Conservation (phyloP, 1,140 invertebrate species). For the Acromyrmex echinatior region DNA sequence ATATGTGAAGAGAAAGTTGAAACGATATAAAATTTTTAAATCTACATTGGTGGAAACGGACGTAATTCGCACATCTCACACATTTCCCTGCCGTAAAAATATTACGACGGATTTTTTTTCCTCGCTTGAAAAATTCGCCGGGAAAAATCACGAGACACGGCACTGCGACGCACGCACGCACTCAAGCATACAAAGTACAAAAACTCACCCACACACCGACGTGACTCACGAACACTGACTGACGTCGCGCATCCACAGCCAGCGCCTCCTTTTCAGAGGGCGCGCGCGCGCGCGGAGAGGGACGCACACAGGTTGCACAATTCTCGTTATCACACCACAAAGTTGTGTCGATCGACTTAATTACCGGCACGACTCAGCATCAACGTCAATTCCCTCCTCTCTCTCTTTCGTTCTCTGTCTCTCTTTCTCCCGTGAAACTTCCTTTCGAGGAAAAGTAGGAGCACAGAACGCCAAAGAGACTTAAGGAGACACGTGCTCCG, state of each 20-base stretch:
- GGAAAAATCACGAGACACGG: constrained; percentile 10
- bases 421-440: no score
- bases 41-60: no score
- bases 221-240: constrained; percentile 42
- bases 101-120: not conserved
- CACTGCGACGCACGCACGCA: not conserved
- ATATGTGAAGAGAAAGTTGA: no score
- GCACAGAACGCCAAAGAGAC: constrained; percentile 6
- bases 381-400: not conserved
- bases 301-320: constrained; percentile 71
- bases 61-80: not conserved
- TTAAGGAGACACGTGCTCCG: constrained; percentile 68
- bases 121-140: not conserved
- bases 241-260: constrained; percentile 34
- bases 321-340: constrained; percentile 68
- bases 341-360: constrained; percentile 47
- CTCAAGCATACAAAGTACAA: not conserved
- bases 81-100: not conserved
- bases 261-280: not conserved
- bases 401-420: not conserved
- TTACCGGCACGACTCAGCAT: constrained; percentile 59
- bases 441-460: not conserved
- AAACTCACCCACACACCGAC: constrained; percentile 56
- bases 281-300: not conserved
- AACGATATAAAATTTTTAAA: no score